These are phyloP conservation scores for Octodon degus DNA, from an alignment of 2,113 vertebrate species.

Conservation along the genomic window DNA sequence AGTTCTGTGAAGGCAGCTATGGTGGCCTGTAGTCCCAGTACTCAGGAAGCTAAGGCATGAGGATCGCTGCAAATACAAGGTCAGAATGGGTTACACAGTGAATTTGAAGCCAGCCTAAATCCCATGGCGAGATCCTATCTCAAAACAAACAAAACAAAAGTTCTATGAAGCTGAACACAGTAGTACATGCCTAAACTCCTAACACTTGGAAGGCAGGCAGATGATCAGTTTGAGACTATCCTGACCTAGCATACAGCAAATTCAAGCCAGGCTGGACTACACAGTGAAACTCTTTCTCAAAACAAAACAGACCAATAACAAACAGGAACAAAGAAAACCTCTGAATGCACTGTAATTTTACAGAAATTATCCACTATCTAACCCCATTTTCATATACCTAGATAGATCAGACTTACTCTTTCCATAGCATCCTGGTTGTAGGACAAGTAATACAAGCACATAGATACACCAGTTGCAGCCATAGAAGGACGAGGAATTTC, in stretches of 20 bases:
- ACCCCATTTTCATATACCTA: background rate
- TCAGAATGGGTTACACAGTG: background rate
- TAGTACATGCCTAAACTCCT: background rate
- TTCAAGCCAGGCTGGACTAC: background rate
- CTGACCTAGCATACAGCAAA: background rate
- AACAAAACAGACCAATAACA: background rate
- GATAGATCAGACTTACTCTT: conserved; percentile 88
- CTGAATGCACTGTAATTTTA: background rate
- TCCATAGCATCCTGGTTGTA: conserved; percentile 99
- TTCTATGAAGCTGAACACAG: background rate
- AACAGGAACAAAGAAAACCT: background rate
- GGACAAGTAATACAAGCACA: conserved; percentile 98
- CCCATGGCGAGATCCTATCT: background rate
- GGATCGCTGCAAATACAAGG: background rate
- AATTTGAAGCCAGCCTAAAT: background rate
- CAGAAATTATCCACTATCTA: background rate
- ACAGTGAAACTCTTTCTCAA: background rate
- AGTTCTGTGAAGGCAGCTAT: background rate
- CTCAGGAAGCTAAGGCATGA: background rate
- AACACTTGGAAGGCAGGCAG: background rate
- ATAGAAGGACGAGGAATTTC: conserved; percentile 99
- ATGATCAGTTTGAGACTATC: background rate
- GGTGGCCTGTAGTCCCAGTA: background rate
- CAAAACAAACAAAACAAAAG: background rate
- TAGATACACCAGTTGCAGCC: conserved; percentile 98